phyloP scores from a whole-genome alignment of 2,888 invertebrate genomes.

The Gortyna flavago region DNA sequence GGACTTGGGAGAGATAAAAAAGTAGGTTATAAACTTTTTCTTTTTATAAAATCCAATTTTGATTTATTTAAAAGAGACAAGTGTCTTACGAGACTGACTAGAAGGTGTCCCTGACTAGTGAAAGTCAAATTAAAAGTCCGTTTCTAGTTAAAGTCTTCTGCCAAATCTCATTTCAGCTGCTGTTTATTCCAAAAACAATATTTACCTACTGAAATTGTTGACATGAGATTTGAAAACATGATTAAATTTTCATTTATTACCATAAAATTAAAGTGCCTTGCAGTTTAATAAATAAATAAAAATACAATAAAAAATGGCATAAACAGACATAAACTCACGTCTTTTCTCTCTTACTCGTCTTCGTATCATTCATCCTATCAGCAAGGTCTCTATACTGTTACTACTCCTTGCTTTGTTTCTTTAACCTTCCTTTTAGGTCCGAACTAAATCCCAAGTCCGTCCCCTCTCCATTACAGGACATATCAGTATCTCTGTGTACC shows the following conservation, averaged over 20 bases:
- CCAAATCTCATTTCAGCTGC: background rate
- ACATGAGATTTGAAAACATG: background rate
- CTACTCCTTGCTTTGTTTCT: background rate
- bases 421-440: background rate
- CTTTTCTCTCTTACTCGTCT: too few relatives aligned
- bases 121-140: background rate
- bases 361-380: background rate
- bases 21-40: background rate
- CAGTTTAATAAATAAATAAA: background rate
- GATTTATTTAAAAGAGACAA: too few relatives aligned
- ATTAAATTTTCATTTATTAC: background rate
- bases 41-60: background rate
- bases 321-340: too few relatives aligned
- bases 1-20: slow-evolving; percentile 68
- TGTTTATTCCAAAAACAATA: background rate
- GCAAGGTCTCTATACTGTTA: background rate
- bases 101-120: background rate
- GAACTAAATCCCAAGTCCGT: slow-evolving; percentile 61
- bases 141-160: background rate
- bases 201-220: background rate
- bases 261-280: background rate
- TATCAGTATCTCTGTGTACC: slow-evolving; percentile 72
- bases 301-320: background rate
- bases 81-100: too few relatives aligned
- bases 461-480: slow-evolving; percentile 74